These are phyloP conservation scores for Oryzias javanicus DNA, from an alignment of 2,113 vertebrate species.

Conservation along the genomic window DNA sequence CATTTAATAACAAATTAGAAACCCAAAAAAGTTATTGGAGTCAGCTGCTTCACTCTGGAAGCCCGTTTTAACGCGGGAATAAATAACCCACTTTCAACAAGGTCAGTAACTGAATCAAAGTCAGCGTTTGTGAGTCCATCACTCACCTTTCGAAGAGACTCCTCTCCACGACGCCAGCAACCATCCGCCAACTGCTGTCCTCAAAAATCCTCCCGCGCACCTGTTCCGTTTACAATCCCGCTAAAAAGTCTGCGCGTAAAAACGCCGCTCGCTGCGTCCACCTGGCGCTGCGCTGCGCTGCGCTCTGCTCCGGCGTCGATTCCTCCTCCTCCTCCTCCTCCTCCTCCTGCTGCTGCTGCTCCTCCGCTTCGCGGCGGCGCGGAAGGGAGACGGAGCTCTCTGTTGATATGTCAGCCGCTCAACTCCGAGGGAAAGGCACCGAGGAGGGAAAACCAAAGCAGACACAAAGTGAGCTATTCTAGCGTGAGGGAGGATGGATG, in stretches of 20 bases:
- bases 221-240: conserved; percentile 46
- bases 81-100: no score
- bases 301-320: not conserved
- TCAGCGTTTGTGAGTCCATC: conserved; percentile 21
- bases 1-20: no score
- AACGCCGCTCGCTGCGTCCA: not conserved
- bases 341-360: conserved; percentile 32
- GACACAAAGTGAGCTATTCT: conserved; percentile 36
- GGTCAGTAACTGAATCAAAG: no score
- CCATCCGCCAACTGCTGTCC: conserved; percentile 54
- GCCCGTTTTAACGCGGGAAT: no score
- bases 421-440: conserved; percentile 31
- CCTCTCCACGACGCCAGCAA: conserved; percentile 54
- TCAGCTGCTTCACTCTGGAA: no score
- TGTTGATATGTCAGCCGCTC: conserved; percentile 53
- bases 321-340: conserved; percentile 23
- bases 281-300: not conserved
- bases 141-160: conserved; percentile 68
- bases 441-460: conserved; percentile 10
- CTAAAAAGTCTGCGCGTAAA: conserved; percentile 25
- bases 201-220: conserved; percentile 37
- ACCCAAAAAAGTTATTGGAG: no score
- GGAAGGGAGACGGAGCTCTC: conserved; percentile 29
- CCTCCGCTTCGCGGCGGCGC: conserved; percentile 29
- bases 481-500: conserved; percentile 2